Percentiles rank a stretch among this genome's conserved stretches.
Conservation (phyloP, 2,113 vertebrate genomes). For the Mirounga angustirostris region DNA sequence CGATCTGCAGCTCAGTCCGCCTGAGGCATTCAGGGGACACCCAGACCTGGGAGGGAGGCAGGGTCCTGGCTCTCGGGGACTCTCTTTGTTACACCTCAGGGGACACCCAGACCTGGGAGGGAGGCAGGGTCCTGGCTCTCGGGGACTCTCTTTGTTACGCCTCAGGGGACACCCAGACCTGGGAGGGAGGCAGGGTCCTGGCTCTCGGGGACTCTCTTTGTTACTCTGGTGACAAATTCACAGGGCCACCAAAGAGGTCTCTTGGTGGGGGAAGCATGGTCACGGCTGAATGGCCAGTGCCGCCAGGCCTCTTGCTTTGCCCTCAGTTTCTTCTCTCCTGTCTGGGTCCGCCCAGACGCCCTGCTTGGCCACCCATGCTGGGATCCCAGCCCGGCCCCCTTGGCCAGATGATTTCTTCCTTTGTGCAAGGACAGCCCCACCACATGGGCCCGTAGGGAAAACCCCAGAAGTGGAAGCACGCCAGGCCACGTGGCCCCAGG, state of each 20-base stretch:
- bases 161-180: neutral
- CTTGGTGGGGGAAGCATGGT: neutral
- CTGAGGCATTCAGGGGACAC: too few species aligned
- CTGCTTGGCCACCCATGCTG: neutral
- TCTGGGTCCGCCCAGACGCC: neutral
- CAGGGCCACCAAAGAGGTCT: too few species aligned
- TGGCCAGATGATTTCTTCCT: neutral
- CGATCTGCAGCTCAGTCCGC: neutral
- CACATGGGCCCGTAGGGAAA: rapidly evolving
- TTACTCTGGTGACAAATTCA: too few species aligned
- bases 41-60: neutral
- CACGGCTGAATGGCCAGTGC: neutral
- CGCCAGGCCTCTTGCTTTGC: neutral
- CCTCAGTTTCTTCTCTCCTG: neutral
- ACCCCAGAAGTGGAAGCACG: too few species aligned
- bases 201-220: neutral
- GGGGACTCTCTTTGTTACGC: neutral
- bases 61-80: neutral
- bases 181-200: neutral
- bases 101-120: too few species aligned
- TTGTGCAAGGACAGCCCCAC: neutral
- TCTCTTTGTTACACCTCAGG: too few species aligned
- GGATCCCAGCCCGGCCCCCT: neutral
- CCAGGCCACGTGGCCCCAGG: neutral
- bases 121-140: neutral